Conservation (phyloP, 2,888 invertebrate genomes). For the Lissocephala sabroskyi region DNA sequence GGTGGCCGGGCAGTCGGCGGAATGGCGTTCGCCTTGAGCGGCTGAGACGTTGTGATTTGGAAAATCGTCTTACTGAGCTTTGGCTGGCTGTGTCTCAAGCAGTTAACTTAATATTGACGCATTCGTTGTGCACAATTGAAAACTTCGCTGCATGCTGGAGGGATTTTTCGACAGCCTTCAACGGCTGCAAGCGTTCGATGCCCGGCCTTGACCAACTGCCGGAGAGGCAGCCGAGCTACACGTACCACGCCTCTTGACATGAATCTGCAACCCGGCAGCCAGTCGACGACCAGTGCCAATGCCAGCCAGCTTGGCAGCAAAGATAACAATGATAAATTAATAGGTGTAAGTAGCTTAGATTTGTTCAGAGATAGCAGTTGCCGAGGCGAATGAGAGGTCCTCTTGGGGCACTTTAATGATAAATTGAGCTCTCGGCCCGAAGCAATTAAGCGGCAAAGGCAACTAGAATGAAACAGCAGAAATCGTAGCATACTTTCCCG, state of each 20-base stretch:
- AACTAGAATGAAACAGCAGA: too few relatives aligned
- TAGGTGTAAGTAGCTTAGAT: too few relatives aligned
- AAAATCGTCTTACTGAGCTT: neutral
- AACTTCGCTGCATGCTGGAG: slow-evolving; percentile 35
- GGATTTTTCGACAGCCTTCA: neutral
- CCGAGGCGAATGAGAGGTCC: too few relatives aligned
- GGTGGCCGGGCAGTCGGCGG: too few relatives aligned
- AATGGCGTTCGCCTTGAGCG: too few relatives aligned
- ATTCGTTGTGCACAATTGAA: slow-evolving; percentile 38
- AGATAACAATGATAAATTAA: neutral
- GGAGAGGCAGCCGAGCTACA: neutral
- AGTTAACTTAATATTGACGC: slow-evolving; percentile 53
- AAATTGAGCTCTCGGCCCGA: too few relatives aligned
- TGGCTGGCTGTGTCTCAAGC: slow-evolving; percentile 5
- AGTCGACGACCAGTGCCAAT: neutral
- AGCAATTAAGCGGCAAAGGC: too few relatives aligned
- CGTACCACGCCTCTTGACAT: slow-evolving; percentile 1
- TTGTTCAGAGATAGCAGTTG: too few relatives aligned
- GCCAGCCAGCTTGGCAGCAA: neutral
- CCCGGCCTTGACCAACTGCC: slow-evolving; percentile 27
- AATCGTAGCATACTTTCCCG: too few relatives aligned
- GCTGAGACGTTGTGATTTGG: neutral
- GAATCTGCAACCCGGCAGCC: slow-evolving; percentile 1
- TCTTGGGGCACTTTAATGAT: too few relatives aligned
- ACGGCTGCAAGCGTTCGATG: slow-evolving; percentile 7